A percentile compares a stretch with the other conserved stretches of the same genome.
These are phyloP conservation scores for Lordiphosa fenestrarum DNA, from an alignment of 2,888 invertebrate species.

Conservation along the genomic window DNA sequence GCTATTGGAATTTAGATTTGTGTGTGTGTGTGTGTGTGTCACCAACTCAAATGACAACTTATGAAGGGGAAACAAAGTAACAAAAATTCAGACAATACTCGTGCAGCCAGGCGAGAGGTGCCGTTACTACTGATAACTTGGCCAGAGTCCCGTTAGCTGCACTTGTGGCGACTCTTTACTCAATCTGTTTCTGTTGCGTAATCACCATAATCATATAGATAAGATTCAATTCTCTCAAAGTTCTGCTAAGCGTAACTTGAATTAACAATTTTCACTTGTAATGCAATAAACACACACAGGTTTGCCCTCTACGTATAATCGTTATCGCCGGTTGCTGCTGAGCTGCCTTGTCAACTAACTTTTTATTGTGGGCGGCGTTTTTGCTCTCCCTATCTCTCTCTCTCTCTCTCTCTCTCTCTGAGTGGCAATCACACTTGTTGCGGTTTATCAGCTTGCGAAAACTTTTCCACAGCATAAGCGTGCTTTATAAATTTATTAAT, in stretches of 20 bases:
- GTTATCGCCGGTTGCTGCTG: conserved; percentile 49
- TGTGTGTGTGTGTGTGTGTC: not conserved
- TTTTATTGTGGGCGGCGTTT: conserved; percentile 14
- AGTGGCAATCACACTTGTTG: conserved; percentile 9
- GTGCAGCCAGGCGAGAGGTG: conserved; percentile 2
- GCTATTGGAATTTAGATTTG: conserved; percentile 1
- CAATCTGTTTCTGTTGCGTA: conserved; percentile 50
- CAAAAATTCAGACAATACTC: conserved; percentile 1
- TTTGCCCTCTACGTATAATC: conserved; percentile 38
- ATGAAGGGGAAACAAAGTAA: no score
- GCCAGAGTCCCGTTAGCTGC: conserved; percentile 2
- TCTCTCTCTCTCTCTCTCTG: conserved; percentile 13
- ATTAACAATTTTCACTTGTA: conserved; percentile 21
- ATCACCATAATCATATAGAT: conserved; percentile 58
- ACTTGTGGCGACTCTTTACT: not conserved
- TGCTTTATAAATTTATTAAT: conserved; percentile 8
- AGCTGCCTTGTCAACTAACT: conserved; percentile 25
- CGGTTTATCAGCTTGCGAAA: conserved; percentile 30
- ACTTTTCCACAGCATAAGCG: conserved; percentile 32
- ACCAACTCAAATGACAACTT: not conserved
- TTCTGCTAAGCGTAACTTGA: conserved; percentile 13
- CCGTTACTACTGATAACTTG: conserved; percentile 8
- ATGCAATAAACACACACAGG: conserved; percentile 23
- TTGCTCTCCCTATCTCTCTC: conserved; percentile 13
- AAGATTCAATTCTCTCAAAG: conserved; percentile 28